Base-by-base conservation (phyloP, 2,113 vertebrate species). In the Elanus axillaris region DNA sequence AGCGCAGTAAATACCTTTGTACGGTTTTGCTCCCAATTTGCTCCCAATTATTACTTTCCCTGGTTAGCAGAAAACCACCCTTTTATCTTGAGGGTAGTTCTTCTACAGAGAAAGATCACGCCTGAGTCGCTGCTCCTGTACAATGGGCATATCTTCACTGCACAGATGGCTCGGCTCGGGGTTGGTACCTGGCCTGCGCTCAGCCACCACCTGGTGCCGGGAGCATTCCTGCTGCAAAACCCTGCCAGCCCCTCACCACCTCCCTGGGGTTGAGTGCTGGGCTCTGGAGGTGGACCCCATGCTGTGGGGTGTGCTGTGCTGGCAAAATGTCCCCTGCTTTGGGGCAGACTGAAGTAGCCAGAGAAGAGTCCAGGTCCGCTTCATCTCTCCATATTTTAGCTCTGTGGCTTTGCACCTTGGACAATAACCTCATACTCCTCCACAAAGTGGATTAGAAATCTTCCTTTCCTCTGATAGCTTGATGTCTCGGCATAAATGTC, bases 341-440 rank as follows among this genome's bases (percentile, higher is more conserved):
- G 50, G 60, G 38, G 32, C 27, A 32, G 60, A n/a, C 22, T 3
- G 2, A 34, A 62, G 32, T 5, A 36, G 47, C 10, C 5, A 5
- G 36, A 29, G 32, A 20, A 66, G 27, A 47, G 56, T 17, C 26
- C 8, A 0, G 34, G 4, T 53, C 15, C 64, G 68, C 71, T 32
- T 48, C 52, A 2, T 36, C 42, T 59, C 66, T 36, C 43, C 0
- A 0, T 16, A 2, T 15, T 43, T 55, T n/a, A 38, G n/a, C 31
- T 45, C 59, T 0, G 0, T 45, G 71, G 25, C 21, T 43, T 31
- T 45, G 60, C 31, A 21, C 53, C n/a, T 69, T 36, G 27, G 56
- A 3, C 42, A 17, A 3, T 3, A 19, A n/a, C 38, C 42, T 11
- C n/a, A 23, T 34, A 2, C 20, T 92, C n/a, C n/a, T 55, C 62